Conservation (phyloP, 2,113 vertebrate genomes). For the Corvus cornix region DNA sequence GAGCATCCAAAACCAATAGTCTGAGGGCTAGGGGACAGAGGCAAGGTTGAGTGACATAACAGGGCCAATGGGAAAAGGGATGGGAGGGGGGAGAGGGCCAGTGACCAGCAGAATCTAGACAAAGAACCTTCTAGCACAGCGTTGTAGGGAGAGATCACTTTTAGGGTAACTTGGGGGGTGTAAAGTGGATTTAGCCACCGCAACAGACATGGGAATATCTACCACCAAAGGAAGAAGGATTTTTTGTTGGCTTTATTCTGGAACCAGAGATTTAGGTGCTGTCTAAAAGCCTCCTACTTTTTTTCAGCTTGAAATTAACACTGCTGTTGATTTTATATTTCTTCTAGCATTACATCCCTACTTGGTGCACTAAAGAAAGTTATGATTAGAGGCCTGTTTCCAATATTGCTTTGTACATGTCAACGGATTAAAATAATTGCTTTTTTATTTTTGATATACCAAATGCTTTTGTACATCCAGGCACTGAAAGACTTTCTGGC, state of each 20-base stretch:
- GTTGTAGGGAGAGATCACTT: too few species aligned
- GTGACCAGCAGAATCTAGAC: too few species aligned
- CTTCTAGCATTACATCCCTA: not conserved
- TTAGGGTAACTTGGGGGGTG: too few species aligned
- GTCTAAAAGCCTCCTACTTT: not conserved
- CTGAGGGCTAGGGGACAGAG: too few species aligned
- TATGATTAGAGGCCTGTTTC: not conserved
- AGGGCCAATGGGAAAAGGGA: too few species aligned
- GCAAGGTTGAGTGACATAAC: too few species aligned
- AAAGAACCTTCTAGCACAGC: too few species aligned
- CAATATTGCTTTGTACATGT: not conserved
- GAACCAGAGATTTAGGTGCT: not conserved
- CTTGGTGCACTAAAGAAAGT: not conserved
- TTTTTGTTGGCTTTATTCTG: not conserved
- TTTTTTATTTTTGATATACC: not conserved
- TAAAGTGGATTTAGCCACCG: too few species aligned
- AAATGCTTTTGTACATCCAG: slow-evolving; percentile 60
- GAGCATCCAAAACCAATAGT: too few species aligned
- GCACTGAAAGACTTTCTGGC: slow-evolving; percentile 88
- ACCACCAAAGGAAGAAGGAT: not conserved
- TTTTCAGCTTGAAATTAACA: not conserved
- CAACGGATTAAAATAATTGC: not conserved
- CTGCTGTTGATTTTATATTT: not conserved
- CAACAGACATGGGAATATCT: not conserved
- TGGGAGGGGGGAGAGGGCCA: too few species aligned